Percentiles rank a stretch among this genome's conserved stretches.
These are phyloP conservation scores for Lemur catta DNA, from an alignment of 2,797 vertebrate genomes.

Conservation along the genomic window DNA sequence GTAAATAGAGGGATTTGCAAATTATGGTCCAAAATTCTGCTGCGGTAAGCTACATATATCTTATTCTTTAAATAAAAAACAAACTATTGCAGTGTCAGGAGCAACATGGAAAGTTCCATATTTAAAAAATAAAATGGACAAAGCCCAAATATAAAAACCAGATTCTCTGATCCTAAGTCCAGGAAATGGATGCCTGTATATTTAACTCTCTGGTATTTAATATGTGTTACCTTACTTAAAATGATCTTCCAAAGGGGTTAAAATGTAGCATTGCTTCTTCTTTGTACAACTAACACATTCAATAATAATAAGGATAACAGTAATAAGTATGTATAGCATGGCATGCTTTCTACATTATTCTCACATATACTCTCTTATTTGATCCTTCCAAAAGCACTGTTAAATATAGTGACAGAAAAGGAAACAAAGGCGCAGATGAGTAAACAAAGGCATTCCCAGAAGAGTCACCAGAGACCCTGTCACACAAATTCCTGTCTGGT, in stretches of 20 bases:
- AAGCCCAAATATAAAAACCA: constrained; percentile 42
- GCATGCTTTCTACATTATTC: neutral
- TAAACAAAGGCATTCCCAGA: neutral
- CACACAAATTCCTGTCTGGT: neutral
- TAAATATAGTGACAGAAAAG: neutral
- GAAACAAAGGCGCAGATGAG: neutral
- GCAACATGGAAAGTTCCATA: neutral
- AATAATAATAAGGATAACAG: neutral
- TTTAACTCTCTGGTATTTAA: neutral
- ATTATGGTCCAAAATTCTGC: constrained; percentile 19
- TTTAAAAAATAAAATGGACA: neutral
- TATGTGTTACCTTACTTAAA: neutral
- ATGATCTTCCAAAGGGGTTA: neutral
- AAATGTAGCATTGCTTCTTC: neutral
- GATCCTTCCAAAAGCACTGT: neutral
- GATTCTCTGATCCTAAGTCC: neutral
- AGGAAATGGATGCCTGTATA: neutral
- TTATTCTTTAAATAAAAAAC: constrained; percentile 10
- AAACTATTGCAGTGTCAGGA: neutral
- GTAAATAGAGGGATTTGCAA: neutral
- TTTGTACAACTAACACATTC: neutral
- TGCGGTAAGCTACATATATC: neutral
- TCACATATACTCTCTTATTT: neutral
- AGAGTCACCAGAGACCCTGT: neutral
- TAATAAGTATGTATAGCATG: neutral